Conservation (phyloP, 2,113 vertebrate species). For the Serinus canaria region DNA sequence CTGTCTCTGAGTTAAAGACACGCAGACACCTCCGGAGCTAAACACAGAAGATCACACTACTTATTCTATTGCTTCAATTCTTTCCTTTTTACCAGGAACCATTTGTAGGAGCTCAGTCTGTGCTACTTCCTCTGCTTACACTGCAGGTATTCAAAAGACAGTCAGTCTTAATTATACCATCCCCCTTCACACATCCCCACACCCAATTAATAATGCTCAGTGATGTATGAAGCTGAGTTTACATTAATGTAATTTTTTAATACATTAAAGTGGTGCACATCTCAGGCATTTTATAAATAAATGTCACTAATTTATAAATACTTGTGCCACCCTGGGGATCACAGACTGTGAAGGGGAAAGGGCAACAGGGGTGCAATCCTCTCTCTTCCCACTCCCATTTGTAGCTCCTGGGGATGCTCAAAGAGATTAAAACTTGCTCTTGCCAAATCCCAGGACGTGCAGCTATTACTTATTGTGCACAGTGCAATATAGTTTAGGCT, state of each 20-base stretch:
- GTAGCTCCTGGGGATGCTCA: constrained; percentile 41
- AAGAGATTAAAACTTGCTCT: constrained; percentile 56
- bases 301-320: constrained; percentile 58
- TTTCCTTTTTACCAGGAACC: not conserved
- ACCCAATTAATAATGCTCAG: constrained; percentile 67
- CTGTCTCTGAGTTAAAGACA: constrained; percentile 15
- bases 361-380: constrained; percentile 36
- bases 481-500: not conserved
- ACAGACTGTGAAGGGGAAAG: constrained; percentile 36
- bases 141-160: constrained; percentile 46
- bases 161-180: constrained; percentile 53
- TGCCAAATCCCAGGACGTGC: constrained; percentile 37
- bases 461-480: constrained; percentile 27
- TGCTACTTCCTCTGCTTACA: constrained; percentile 52
- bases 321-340: not conserved
- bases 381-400: constrained; percentile 25
- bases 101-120: constrained; percentile 17
- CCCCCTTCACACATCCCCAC: constrained; percentile 47
- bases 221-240: constrained; percentile 59
- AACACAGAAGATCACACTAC: not conserved
- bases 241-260: constrained; percentile 52
- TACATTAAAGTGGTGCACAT: constrained; percentile 18
- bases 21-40: not conserved
- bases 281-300: constrained; percentile 55
- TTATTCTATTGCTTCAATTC: not conserved